These are phyloP conservation scores for Euleptes europaea DNA, from an alignment of 2,113 vertebrate genomes.

Conservation along the genomic window DNA sequence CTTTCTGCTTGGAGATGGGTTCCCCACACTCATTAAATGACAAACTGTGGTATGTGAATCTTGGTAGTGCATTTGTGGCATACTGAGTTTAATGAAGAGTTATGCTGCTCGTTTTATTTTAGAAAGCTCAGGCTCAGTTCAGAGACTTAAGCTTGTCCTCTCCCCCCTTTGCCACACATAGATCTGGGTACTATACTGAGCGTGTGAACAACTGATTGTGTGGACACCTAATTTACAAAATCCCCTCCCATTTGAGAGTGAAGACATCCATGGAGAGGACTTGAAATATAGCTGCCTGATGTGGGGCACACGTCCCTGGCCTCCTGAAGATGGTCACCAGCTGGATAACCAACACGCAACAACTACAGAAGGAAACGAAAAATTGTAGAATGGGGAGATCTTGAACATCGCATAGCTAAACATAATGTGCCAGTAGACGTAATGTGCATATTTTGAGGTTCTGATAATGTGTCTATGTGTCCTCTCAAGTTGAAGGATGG, in stretches of 20 bases:
- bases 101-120: not conserved
- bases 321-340: no score
- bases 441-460: not conserved
- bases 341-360: no score
- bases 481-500: not conserved
- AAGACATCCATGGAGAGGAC: no score
- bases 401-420: not conserved
- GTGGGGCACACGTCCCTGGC: no score
- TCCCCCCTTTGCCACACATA: not conserved
- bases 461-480: not conserved
- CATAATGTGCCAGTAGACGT: not conserved
- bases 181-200: no score
- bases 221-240: no score
- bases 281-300: no score
- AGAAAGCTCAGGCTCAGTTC: not conserved
- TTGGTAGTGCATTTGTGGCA: not conserved
- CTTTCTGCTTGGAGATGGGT: no score
- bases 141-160: not conserved
- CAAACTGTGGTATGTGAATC: no score
- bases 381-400: not conserved
- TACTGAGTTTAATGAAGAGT: not conserved
- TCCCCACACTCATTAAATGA: no score
- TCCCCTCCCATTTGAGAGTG: no score
- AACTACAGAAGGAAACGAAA: not conserved
- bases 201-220: no score